Evolutionary conservation across 2,888 invertebrate genomes (phyloP).

Genomic region (Caenorhabditis macrosperma): DNA sequence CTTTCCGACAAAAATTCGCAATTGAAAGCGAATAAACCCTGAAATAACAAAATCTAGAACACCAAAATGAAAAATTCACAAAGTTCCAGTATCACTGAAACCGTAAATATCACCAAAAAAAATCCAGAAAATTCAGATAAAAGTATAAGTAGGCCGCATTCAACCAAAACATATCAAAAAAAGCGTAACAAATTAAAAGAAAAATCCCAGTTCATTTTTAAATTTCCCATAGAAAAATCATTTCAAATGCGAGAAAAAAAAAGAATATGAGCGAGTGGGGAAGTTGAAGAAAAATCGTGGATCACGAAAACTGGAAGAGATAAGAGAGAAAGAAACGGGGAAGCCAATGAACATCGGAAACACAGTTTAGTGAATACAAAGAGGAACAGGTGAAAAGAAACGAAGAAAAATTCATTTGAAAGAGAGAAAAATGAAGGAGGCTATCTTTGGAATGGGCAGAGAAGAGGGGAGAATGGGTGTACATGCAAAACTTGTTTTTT

Average conservation of each 20-base stretch:
- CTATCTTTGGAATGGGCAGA: too few relatives aligned
- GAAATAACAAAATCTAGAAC: background rate
- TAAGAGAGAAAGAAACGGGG: background rate
- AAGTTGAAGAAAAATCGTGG: background rate
- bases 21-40: conserved; percentile 17
- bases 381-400: too few relatives aligned
- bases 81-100: background rate
- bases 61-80: background rate
- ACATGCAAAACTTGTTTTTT: too few relatives aligned
- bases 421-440: too few relatives aligned
- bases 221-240: background rate
- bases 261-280: background rate
- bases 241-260: background rate
- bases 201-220: background rate
- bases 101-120: background rate
- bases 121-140: background rate
- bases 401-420: background rate
- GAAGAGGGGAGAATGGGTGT: too few relatives aligned
- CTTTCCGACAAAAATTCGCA: background rate
- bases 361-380: too few relatives aligned
- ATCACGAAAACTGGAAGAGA: background rate
- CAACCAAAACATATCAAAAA: background rate
- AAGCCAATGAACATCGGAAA: too few relatives aligned
- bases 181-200: background rate
- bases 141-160: background rate